Conservation (phyloP, 2,888 invertebrate species). For the Conops quadrifasciatus region DNA sequence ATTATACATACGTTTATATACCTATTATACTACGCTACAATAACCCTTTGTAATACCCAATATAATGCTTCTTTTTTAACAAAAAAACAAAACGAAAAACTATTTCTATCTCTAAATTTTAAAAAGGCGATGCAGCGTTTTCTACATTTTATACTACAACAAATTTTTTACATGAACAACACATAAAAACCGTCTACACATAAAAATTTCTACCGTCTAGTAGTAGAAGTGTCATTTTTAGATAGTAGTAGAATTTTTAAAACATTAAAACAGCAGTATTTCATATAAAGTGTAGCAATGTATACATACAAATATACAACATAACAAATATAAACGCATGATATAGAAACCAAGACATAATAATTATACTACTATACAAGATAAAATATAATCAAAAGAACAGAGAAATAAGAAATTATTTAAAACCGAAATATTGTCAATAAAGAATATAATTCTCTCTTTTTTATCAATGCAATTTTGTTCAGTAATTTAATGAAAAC, state of each 20-base stretch:
- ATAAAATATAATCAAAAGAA: background rate
- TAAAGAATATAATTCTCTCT: background rate
- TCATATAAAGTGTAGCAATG: background rate
- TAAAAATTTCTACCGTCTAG: background rate
- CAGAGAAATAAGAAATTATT: background rate
- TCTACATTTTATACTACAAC: conserved; percentile 30
- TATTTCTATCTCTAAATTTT: no score
- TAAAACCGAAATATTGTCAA: background rate
- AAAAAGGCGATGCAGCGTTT: conserved; percentile 27
- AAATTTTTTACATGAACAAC: background rate
- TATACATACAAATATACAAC: conserved; percentile 4
- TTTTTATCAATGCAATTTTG: background rate
- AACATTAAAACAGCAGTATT: conserved; percentile 6
- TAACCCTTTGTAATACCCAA: conserved; percentile 5
- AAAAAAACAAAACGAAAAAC: no score
- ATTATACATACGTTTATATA: background rate
- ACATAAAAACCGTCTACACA: background rate
- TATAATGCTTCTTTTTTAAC: no score
- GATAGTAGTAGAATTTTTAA: conserved; percentile 7
- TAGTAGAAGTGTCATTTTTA: background rate
- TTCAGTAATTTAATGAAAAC: background rate
- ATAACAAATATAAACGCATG: background rate
- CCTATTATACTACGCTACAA: background rate
- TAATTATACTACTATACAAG: background rate
- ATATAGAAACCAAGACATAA: background rate